Conservation (phyloP, 2,113 vertebrate genomes). For the Mionectes macconnelli region DNA sequence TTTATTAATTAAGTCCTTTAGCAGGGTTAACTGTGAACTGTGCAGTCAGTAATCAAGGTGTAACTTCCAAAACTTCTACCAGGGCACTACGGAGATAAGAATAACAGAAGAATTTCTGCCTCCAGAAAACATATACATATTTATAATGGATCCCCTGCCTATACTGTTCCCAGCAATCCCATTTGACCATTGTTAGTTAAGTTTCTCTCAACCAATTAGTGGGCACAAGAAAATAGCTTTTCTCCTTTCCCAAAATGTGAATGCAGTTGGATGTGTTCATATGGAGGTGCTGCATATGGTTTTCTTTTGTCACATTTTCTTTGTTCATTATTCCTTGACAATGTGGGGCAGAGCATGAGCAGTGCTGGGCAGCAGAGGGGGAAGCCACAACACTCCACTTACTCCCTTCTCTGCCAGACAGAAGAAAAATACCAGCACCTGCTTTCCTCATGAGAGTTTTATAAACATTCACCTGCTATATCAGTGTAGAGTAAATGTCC, state of each 20-base stretch:
- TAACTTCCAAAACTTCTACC: background rate
- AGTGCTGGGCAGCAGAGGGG: fast-evolving
- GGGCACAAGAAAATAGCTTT: background rate
- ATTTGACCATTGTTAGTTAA: background rate
- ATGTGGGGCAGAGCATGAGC: background rate
- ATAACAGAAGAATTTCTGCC: background rate
- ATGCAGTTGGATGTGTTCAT: background rate
- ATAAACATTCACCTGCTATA: background rate
- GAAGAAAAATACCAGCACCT: background rate
- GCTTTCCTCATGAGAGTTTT: background rate
- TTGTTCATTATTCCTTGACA: background rate
- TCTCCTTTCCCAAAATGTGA: background rate
- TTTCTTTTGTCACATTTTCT: background rate
- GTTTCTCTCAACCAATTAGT: background rate
- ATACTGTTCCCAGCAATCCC: background rate
- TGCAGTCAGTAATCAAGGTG: background rate
- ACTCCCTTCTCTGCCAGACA: background rate
- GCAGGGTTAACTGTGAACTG: background rate
- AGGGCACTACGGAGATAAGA: background rate
- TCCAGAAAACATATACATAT: background rate
- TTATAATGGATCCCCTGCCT: background rate
- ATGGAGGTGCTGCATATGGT: background rate
- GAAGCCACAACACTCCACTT: background rate
- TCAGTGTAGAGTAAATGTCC: background rate
- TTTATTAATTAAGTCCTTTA: background rate